Base-by-base conservation (phyloP, 2,888 invertebrate genomes). In the Tenthredo livida region DNA sequence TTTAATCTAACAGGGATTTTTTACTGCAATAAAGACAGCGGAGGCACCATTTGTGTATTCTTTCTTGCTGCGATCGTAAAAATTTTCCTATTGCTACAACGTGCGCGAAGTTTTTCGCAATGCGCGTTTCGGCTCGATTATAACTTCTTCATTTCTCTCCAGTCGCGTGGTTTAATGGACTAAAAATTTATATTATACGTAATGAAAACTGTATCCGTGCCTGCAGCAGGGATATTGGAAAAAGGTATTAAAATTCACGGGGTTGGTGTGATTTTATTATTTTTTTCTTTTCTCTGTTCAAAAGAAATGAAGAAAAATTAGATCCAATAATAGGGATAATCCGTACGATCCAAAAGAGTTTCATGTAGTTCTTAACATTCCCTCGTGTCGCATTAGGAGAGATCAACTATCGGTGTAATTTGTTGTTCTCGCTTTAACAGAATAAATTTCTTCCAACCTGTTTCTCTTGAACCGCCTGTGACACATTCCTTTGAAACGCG, bases 371-470 rank as follows among this genome's bases (percentile, higher is more conserved):
- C 83, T 88, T 88, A 89, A 89, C 90, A 92, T 91, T 92, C 91
- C 90, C 88, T 89, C 90, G 89, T 87, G 89, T 92, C 92, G 90
- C 90, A 92, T 93, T 92, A 92, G 92, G 92, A 92, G 89, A 92
- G 91, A 93, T 93, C 92, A 90, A 91, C 90, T 90, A 90, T 89
- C 88, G 88, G 82, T 87, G 92, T 92, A 92, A 92, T 93, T 93
- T 93, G 92, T 92, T 92, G 92, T 92, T 92, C 90, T 91, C 91
- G 92, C 91, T 90, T 91, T 90, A 88, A 86, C 90, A 89, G 92
- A 92, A 92, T 92, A 92, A 91, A 92, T 92, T 91, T 91, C 89
- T 89, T 90, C 89, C 90, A 89, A 90, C 90, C 90, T 89, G 90
- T 90, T 90, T 89, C 70, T 43, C 61, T n/a, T 85, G 88, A 86